Evolutionary conservation across 2,113 vertebrate species (phyloP).

Genomic region (Coreoperca whiteheadi): DNA sequence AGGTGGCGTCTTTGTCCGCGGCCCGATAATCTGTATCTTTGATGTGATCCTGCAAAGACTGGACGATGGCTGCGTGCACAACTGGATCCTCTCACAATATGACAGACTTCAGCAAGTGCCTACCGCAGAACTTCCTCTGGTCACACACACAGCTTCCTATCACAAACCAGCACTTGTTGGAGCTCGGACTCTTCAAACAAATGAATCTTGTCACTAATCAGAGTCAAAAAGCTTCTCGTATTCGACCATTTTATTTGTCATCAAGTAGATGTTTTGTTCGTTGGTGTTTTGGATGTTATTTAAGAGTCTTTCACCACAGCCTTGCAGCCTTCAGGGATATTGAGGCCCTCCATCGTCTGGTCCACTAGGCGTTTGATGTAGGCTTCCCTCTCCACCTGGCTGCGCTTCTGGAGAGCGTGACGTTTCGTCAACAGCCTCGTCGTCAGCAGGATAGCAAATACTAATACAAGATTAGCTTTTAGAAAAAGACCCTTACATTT

Average conservation of each 20-base stretch:
- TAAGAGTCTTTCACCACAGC: conserved; percentile 23
- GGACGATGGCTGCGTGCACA: neutral
- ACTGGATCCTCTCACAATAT: neutral
- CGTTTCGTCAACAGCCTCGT: neutral
- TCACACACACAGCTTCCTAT: neutral
- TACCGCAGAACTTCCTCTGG: neutral
- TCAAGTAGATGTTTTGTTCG: neutral
- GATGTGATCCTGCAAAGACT: neutral
- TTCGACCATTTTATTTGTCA: conserved; percentile 10
- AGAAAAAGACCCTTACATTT: too few relatives aligned
- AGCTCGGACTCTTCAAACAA: conserved; percentile 7
- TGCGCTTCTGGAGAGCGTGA: neutral
- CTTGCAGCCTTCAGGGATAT: neutral
- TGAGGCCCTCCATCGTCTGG: neutral
- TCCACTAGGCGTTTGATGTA: too few relatives aligned
- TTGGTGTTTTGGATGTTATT: conserved; percentile 51
- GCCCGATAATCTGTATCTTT: too few relatives aligned
- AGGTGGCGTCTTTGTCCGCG: too few relatives aligned
- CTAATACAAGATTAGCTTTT: too few relatives aligned
- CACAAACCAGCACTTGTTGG: conserved; percentile 41
- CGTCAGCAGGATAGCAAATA: neutral
- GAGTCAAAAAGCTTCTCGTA: neutral
- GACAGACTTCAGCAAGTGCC: neutral
- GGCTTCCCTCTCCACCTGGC: too few relatives aligned
- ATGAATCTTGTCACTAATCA: conserved; percentile 13